Percentiles rank a stretch among this genome's conserved stretches.
phyloP scores from a whole-genome alignment of 2,888 invertebrate genomes.

The Itoplectis maculator region DNA sequence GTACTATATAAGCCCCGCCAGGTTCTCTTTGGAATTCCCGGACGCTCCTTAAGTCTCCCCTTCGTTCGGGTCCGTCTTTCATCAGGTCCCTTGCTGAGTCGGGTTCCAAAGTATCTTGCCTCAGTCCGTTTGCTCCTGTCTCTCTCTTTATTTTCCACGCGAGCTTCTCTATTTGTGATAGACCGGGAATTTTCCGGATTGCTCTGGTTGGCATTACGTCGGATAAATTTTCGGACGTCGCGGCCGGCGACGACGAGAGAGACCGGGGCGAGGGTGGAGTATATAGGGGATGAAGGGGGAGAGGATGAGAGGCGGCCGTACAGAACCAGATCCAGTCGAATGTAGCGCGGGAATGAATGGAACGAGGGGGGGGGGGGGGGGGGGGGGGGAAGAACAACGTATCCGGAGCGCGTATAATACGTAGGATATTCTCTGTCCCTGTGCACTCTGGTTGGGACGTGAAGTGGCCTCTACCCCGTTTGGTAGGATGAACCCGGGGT shows the following conservation, averaged over 20 bases:
- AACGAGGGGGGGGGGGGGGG: slow-evolving; percentile 21
- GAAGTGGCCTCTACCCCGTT: slow-evolving; percentile 44
- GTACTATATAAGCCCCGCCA: slow-evolving; percentile 4
- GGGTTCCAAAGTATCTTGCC: slow-evolving; percentile 13
- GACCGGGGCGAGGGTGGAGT: too few species aligned
- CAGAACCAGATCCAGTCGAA: neutral
- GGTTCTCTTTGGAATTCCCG: slow-evolving; percentile 37
- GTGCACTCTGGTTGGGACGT: slow-evolving; percentile 34
- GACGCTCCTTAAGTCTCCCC: slow-evolving; percentile 45
- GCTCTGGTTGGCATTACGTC: slow-evolving; percentile 44
- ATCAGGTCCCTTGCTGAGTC: neutral
- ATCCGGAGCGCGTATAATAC: slow-evolving; percentile 17
- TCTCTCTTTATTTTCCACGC: slow-evolving; percentile 34
- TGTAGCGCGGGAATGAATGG: slow-evolving; percentile 37
- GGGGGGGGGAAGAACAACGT: slow-evolving; percentile 24
- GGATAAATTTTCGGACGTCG: slow-evolving; percentile 51
- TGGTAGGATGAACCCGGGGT: slow-evolving; percentile 28
- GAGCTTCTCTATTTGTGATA: slow-evolving; percentile 36
- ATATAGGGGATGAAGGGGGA: too few species aligned
- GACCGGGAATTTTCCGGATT: slow-evolving; percentile 41
- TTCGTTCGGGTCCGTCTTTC: slow-evolving; percentile 39
- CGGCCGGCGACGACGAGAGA: slow-evolving; percentile 5
- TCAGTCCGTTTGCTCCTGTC: neutral
- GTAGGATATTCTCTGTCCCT: slow-evolving; percentile 32
- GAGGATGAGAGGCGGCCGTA: slow-evolving; percentile 42